Base-by-base conservation (phyloP, 1,140 invertebrate species). In the Lepidurus apus region DNA sequence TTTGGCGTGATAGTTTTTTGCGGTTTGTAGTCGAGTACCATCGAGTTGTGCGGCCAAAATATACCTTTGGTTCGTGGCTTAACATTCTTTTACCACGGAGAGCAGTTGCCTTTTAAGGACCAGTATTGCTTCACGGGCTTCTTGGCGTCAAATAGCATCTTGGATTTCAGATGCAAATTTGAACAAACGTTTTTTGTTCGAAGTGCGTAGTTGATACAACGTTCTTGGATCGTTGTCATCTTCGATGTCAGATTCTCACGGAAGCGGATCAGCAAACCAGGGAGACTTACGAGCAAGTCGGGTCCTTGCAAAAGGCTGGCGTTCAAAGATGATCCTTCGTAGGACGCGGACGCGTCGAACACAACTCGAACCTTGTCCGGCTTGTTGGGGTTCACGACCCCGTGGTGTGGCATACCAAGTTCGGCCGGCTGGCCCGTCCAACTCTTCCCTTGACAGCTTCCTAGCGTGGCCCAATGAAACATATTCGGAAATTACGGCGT, bases 301-400 rank as follows among this genome's bases (percentile, higher is more conserved):
- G 5, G 74, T 9, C 74, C 4, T 42, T 42, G 74, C 21, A 75
- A 42, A 34, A 75, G 74, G 43, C 42, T 17, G 42, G 42, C n/a
- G 34, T 75, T 75, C 17, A 42, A 75, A 42, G 34, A 75, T 10
- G 3, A 9, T 42, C 74, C 74, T 24, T 42, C 34, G 34, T 42
- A 42, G 21, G 17, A 7, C 13, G 78, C 73, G 6, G 73, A 73
- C 13, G 34, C 78, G 43, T 79, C 34, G 26, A 79, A 79, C n/a
- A 79, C 78, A 10, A 79, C 73, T 26, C 78, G 1, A 5, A 79
- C 26, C 43, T 79, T 79, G 10, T 42, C 74, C 42, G 34, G 74
- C 74, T 77, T 79, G 44, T 79, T 79, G 7, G 73, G 73, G 42
- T 79, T 79, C 21, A 75, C 17, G 3, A 78, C 77, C 21, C 26